These are phyloP conservation scores for Aldrovandia affinis DNA, from an alignment of 2,797 vertebrate species.

Conservation along the genomic window DNA sequence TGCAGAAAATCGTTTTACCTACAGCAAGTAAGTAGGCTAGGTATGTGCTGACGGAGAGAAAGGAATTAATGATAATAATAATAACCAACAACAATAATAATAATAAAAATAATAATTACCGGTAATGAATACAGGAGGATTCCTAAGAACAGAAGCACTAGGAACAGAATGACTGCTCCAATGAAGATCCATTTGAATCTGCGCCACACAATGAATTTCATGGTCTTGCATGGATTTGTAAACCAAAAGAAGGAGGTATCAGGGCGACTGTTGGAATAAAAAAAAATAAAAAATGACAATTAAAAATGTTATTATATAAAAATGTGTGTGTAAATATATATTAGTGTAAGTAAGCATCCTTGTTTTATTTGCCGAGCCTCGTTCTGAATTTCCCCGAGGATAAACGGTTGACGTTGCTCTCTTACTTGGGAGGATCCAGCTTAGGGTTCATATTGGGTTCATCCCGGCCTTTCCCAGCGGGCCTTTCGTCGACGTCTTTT, in stretches of 20 bases:
- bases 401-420: neutral
- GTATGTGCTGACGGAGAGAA: neutral
- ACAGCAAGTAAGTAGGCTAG: too few species aligned
- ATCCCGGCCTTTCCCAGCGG: conserved; percentile 93
- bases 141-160: conserved; percentile 89
- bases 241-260: conserved; percentile 99
- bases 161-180: conserved; percentile 76
- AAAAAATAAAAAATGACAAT: conserved; percentile 29
- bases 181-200: conserved; percentile 93
- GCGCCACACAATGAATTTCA: conserved; percentile 96
- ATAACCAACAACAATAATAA: neutral
- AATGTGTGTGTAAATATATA: too few species aligned
- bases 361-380: too few species aligned
- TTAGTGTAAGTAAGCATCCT: neutral
- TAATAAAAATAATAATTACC: conserved; percentile 60
- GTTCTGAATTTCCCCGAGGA: too few species aligned
- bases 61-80: neutral
- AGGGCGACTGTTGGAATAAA: conserved; percentile 79
- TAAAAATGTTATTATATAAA: too few species aligned
- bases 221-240: conserved; percentile 96
- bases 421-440: conserved; percentile 91
- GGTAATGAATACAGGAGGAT: conserved; percentile 94
- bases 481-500: conserved; percentile 89
- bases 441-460: conserved; percentile 99
- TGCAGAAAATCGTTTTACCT: too few species aligned